Evolutionary conservation across 2,113 vertebrate species (phyloP).

Genomic region (Charadrius vociferus): DNA sequence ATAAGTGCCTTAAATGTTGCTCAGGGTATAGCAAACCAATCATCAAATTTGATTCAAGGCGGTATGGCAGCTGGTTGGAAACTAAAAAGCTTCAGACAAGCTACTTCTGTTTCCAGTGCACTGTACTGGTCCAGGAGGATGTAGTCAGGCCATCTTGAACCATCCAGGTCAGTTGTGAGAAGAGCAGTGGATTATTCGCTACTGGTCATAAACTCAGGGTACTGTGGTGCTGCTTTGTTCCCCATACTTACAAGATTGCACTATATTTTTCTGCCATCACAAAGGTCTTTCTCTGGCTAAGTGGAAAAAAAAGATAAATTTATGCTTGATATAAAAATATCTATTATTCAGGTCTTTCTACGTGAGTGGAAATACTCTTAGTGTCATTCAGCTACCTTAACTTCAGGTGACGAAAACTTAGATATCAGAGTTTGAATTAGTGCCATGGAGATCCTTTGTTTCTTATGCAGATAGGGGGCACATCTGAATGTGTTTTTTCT

Average conservation of each 20-base stretch:
- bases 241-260: neutral
- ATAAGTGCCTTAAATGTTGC: neutral
- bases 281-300: neutral
- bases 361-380: neutral
- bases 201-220: neutral
- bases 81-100: neutral
- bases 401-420: neutral
- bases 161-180: neutral
- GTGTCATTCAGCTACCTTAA: neutral
- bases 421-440: neutral
- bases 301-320: neutral
- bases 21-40: neutral
- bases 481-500: neutral
- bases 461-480: neutral
- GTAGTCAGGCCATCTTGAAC: neutral
- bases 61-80: neutral
- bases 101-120: neutral
- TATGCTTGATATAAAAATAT: neutral
- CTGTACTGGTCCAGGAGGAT: neutral
- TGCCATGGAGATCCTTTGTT: neutral
- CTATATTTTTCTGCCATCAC: neutral
- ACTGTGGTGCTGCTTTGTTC: neutral
- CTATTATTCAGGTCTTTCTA: neutral
- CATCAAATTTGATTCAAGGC: neutral
- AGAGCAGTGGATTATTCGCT: neutral